Conservation (phyloP, 1,140 invertebrate species). For the Lucilia sericata region DNA sequence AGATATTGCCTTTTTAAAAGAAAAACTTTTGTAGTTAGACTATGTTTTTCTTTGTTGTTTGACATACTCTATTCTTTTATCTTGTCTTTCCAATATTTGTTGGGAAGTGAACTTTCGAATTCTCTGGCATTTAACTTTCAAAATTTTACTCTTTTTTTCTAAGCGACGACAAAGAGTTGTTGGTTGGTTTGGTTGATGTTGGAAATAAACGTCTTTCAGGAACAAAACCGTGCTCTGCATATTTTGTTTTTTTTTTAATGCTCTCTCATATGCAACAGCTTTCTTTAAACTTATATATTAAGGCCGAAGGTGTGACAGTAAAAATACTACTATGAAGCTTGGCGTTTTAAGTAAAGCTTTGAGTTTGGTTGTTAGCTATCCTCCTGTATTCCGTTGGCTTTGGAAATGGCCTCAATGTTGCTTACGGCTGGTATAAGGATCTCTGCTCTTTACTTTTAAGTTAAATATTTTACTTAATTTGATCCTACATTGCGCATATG, state of each 20-base stretch:
- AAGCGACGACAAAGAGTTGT: slow-evolving; percentile 29
- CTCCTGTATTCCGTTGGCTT: not conserved
- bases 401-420: not conserved
- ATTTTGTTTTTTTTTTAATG: not conserved
- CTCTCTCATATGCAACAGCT: slow-evolving; percentile 5
- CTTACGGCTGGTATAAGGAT: not conserved
- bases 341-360: too few species aligned
- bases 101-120: not conserved
- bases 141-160: not conserved
- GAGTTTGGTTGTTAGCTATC: not conserved
- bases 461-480: slow-evolving; percentile 64
- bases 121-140: too few species aligned
- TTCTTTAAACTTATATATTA: not conserved
- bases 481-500: slow-evolving; percentile 74
- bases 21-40: too few species aligned
- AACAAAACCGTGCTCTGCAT: slow-evolving; percentile 66
- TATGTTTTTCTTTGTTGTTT: not conserved
- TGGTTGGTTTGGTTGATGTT: slow-evolving; percentile 44
- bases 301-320: too few species aligned
- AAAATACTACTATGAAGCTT: too few species aligned
- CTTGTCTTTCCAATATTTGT: slow-evolving; percentile 13
- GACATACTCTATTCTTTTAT: not conserved
- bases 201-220: slow-evolving; percentile 53
- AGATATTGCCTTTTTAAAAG: too few species aligned
- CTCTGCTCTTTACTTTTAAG: not conserved